Evolutionary conservation across 2,797 vertebrate genomes (phyloP).

Genomic region (Lemur catta): DNA sequence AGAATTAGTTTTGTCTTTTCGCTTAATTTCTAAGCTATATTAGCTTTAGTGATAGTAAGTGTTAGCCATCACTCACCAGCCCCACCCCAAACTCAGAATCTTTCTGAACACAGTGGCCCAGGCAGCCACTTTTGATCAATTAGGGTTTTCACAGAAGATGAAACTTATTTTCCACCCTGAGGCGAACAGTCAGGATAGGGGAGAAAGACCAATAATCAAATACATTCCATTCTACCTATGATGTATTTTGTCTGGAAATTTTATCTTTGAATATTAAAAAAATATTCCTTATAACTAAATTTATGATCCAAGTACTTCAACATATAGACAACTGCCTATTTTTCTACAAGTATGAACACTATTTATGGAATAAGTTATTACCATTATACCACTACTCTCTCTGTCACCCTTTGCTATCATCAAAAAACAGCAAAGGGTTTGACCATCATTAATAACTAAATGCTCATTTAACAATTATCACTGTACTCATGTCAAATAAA

Average conservation of each 20-base stretch:
- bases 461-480: background rate
- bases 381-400: background rate
- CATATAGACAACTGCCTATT: background rate
- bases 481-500: background rate
- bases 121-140: background rate
- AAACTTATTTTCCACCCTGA: background rate
- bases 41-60: background rate
- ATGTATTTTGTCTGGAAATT: background rate
- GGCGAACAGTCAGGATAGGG: background rate
- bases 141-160: background rate
- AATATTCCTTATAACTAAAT: background rate
- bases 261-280: background rate
- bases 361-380: background rate
- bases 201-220: background rate
- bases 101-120: background rate
- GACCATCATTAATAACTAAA: background rate
- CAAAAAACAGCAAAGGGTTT: background rate
- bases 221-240: background rate
- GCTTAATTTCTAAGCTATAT: background rate
- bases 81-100: background rate
- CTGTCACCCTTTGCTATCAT: background rate
- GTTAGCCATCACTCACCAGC: background rate
- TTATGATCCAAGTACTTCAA: background rate
- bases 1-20: background rate
- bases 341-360: background rate